Conservation (phyloP, 2,888 invertebrate species). For the Drosophila subquinaria region DNA sequence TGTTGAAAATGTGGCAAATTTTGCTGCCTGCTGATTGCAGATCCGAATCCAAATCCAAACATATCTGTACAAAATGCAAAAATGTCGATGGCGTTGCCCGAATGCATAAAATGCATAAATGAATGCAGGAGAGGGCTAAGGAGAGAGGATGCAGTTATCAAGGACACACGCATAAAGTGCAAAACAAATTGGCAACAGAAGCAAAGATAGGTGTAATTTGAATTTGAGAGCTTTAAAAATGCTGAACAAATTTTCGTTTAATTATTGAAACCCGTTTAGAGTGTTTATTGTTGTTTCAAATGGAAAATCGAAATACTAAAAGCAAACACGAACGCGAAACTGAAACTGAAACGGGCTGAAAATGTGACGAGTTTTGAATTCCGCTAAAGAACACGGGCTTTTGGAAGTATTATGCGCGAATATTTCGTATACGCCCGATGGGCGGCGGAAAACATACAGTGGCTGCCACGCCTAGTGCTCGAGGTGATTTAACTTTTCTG, state of each 20-base stretch:
- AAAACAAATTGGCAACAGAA: conserved; percentile 32
- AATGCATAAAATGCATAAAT: conserved; percentile 28
- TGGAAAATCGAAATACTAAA: conserved; percentile 54
- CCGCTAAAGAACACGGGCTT: conserved; percentile 47
- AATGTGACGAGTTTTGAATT: conserved; percentile 62
- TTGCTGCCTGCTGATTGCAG: neutral
- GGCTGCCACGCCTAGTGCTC: conserved; percentile 47
- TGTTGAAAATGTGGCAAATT: conserved; percentile 17
- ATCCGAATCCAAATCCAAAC: neutral
- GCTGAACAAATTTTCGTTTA: conserved; percentile 16
- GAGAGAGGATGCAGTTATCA: conserved; percentile 2
- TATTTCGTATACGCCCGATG: conserved; percentile 64
- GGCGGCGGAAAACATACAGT: conserved; percentile 20
- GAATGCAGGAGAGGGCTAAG: neutral
- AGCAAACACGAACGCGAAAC: conserved; percentile 32
- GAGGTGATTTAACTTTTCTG: conserved; percentile 79
- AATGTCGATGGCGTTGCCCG: conserved; percentile 19
- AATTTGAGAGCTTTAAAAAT: conserved; percentile 19
- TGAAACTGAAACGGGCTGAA: conserved; percentile 32
- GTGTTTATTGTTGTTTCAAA: conserved; percentile 19
- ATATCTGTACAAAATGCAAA: conserved; percentile 21
- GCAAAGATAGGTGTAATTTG: conserved; percentile 33
- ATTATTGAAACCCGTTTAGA: conserved; percentile 26
- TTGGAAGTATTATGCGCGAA: conserved; percentile 48
- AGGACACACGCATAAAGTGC: conserved; percentile 16